Conservation (phyloP, 1,140 invertebrate genomes). For the Dendroctonus valens region DNA sequence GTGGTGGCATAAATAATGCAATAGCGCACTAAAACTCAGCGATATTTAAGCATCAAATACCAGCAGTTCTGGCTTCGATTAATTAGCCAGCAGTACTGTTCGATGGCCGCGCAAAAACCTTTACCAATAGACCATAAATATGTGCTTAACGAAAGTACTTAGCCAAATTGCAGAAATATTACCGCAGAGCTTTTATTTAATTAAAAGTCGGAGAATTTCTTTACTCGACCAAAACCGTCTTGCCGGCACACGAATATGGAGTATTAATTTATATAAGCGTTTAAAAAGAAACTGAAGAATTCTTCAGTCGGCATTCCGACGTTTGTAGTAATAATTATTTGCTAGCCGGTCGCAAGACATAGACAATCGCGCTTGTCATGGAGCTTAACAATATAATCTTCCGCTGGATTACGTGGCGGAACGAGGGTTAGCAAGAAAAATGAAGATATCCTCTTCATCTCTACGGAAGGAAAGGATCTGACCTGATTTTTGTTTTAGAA, state of each 20-base stretch:
- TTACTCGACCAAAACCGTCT: conserved; percentile 21
- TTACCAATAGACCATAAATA: conserved; percentile 18
- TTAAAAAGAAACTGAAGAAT: conserved; percentile 33
- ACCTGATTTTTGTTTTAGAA: too few species aligned
- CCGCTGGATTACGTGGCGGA: conserved; percentile 20
- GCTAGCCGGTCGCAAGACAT: conserved; percentile 10
- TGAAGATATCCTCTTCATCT: too few species aligned
- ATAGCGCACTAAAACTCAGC: background rate
- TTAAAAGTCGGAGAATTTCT: conserved; percentile 29
- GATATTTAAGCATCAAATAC: background rate
- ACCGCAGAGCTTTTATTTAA: conserved; percentile 23
- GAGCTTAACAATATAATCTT: conserved; percentile 27
- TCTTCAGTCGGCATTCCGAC: conserved; percentile 22
- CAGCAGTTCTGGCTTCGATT: background rate
- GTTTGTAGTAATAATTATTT: conserved; percentile 31
- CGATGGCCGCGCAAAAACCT: conserved; percentile 1
- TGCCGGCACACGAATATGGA: conserved; percentile 26
- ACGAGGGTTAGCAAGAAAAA: background rate
- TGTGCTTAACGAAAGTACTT: conserved; percentile 5
- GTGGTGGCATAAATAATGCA: conserved; percentile 3
- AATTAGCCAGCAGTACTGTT: conserved; percentile 4
- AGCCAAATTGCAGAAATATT: conserved; percentile 29
- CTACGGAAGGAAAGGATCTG: too few species aligned
- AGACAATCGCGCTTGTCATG: conserved; percentile 28
- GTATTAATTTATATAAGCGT: conserved; percentile 33